phyloP scores from a whole-genome alignment of 2,113 vertebrate genomes.

The Craseonycteris thonglongyai region DNA sequence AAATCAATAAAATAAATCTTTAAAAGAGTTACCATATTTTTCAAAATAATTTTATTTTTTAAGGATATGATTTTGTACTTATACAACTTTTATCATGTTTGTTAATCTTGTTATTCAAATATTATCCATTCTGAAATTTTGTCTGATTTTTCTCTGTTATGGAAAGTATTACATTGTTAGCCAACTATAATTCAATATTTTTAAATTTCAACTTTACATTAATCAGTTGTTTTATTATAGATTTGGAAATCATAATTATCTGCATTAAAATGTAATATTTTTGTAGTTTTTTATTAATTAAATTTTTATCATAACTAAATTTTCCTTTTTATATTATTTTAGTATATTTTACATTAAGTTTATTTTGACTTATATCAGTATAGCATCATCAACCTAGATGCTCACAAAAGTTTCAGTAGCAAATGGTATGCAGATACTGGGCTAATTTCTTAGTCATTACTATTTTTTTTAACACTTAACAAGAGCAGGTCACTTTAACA shows the following conservation, averaged over 20 bases:
- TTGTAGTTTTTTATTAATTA: background rate
- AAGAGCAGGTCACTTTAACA: background rate
- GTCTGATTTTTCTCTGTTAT: background rate
- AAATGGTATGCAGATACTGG: background rate
- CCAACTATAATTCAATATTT: background rate
- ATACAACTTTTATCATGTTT: background rate
- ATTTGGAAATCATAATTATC: background rate
- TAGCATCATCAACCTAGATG: background rate
- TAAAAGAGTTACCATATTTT: no score
- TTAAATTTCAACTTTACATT: background rate
- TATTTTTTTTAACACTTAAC: background rate
- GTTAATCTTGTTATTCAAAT: background rate
- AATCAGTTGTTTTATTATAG: background rate
- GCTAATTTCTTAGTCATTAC: background rate
- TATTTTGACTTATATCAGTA: background rate
- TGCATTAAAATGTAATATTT: background rate
- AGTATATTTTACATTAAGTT: background rate
- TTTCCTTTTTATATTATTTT: background rate
- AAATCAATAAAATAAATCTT: no score
- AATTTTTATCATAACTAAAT: background rate
- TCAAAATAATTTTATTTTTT: background rate
- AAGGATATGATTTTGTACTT: background rate
- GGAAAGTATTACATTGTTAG: background rate
- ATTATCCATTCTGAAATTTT: background rate
- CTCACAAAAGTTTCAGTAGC: background rate